Percentiles rank a stretch among this genome's conserved stretches.
Evolutionary conservation across 2,113 vertebrate genomes (phyloP).

Genomic region (Rhadina sibilatrix): DNA sequence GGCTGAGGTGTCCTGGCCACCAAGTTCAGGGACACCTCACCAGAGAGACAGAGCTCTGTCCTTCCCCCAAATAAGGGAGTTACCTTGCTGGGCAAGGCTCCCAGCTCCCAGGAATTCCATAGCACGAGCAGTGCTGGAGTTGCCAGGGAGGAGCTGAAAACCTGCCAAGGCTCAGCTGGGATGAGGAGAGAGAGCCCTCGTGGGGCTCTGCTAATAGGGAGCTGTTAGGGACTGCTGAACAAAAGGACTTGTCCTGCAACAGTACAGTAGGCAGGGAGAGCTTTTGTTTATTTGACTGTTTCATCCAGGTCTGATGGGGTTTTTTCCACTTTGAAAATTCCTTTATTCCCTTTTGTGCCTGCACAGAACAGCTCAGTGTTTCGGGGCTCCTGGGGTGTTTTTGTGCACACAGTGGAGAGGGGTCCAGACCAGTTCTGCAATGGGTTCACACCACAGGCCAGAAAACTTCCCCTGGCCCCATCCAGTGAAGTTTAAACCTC

Average conservation of each 20-base stretch:
- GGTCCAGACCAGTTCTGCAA: background rate
- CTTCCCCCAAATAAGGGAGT: background rate
- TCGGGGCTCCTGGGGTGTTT: background rate
- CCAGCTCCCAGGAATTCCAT: background rate
- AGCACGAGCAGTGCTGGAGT: fast-evolving
- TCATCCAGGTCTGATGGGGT: background rate
- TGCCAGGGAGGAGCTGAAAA: background rate
- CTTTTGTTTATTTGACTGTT: background rate
- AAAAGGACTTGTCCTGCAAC: slow-evolving; percentile 16
- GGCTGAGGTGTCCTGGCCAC: fast-evolving
- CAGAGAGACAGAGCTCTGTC: background rate
- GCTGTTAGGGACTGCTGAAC: background rate
- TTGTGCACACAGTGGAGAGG: background rate
- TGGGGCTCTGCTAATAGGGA: background rate
- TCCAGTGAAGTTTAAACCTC: background rate
- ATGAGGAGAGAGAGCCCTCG: fast-evolving
- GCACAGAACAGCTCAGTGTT: background rate
- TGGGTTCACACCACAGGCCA: background rate
- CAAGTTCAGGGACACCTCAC: fast-evolving
- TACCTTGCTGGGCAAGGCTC: background rate
- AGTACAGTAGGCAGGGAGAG: slow-evolving; percentile 13
- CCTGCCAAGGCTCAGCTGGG: background rate
- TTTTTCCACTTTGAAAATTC: slow-evolving; percentile 16
- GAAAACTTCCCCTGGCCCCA: background rate
- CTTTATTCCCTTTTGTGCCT: slow-evolving; percentile 23